Evolutionary conservation across 2,888 invertebrate genomes (phyloP).

Genomic region (Drosophila antonietae): DNA sequence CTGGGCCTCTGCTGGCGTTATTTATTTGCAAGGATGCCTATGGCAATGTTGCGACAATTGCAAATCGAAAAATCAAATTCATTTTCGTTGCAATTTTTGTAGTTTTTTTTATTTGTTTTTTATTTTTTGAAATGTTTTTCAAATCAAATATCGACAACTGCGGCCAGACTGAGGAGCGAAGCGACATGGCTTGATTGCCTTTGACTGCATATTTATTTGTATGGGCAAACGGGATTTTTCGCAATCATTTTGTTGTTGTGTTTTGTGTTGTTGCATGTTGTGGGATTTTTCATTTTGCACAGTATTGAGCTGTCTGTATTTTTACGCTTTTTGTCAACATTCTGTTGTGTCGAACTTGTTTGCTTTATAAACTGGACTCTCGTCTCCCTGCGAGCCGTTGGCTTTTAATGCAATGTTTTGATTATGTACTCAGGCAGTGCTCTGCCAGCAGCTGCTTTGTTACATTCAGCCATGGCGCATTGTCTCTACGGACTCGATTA

Average conservation of each 20-base stretch:
- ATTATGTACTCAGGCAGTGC: slow-evolving; percentile 40
- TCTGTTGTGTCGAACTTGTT: slow-evolving; percentile 63
- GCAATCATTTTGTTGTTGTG: slow-evolving; percentile 27
- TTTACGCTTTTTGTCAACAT: slow-evolving; percentile 74
- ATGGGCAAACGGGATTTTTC: slow-evolving; percentile 41
- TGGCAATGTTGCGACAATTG: slow-evolving; percentile 56
- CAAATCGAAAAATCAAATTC: slow-evolving; percentile 47
- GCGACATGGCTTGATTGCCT: slow-evolving; percentile 73
- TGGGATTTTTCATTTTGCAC: slow-evolving; percentile 56
- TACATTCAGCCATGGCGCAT: slow-evolving; percentile 5
- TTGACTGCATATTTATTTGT: slow-evolving; percentile 79
- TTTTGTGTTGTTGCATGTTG: slow-evolving; percentile 43
- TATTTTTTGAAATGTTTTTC: slow-evolving; percentile 72
- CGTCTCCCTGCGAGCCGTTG: slow-evolving; percentile 24
- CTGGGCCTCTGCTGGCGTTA: slow-evolving; percentile 46
- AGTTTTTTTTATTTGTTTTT: background rate
- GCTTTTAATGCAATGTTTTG: slow-evolving; percentile 75
- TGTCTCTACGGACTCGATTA: slow-evolving; percentile 6
- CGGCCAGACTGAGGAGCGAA: slow-evolving; percentile 44
- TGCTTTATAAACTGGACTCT: slow-evolving; percentile 40
- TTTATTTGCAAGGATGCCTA: slow-evolving; percentile 63
- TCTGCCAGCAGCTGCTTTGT: slow-evolving; percentile 5
- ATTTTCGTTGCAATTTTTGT: slow-evolving; percentile 61
- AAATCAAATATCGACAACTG: slow-evolving; percentile 79
- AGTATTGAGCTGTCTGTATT: slow-evolving; percentile 62